Base-by-base conservation (phyloP, 64 coral and sea anemone species). In the Montipora cactus region DNA sequence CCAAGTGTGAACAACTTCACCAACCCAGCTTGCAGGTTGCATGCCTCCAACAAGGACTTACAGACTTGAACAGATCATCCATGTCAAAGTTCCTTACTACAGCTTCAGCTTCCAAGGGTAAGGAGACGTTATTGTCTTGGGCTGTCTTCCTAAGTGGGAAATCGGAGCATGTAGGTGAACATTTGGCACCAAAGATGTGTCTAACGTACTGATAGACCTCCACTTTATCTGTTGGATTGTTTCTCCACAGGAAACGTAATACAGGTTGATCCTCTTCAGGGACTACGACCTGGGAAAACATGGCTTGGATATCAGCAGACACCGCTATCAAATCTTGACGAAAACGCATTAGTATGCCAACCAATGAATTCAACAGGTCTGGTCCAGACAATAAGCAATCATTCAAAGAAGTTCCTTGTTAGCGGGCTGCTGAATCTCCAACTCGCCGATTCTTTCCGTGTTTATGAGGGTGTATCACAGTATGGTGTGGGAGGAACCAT, bases 71-170 rank as follows among this genome's bases (percentile, higher is more conserved):
- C 19, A 88, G 46, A 55, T 88, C 83, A n/a, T 75, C 85, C 85
- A 87, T 51, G 15, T 87, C 74, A 20, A 89, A 89, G 77, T 89
- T 89, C 77, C 75, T 89, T 18, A 66, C 88, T 10, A 89, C 50
- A 0, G 45, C 77, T 75, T 75, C 75, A 1, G 77, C 77, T 61
- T 73, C 74, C 69, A 51, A 76, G 3, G 72, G 87, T 44, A 58
- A 45, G 61, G 77, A 69, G 18, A 23, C 49, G 7, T 72, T 28
- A 74, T 76, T 88, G 23, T 88, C 85, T 53, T 88, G 85, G 3
- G 85, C 85, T 75, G 85, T 88, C 46, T 48, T 37, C 18, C 67
- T 13, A 47, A 87, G 21, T 11, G 83, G 67, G 14, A 50, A 87
- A 51, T 75, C 75, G 15, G 85, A 11, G 19, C 83, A 64, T 44